Conservation (phyloP, 2,113 vertebrate species). For the Ondatra zibethicus region DNA sequence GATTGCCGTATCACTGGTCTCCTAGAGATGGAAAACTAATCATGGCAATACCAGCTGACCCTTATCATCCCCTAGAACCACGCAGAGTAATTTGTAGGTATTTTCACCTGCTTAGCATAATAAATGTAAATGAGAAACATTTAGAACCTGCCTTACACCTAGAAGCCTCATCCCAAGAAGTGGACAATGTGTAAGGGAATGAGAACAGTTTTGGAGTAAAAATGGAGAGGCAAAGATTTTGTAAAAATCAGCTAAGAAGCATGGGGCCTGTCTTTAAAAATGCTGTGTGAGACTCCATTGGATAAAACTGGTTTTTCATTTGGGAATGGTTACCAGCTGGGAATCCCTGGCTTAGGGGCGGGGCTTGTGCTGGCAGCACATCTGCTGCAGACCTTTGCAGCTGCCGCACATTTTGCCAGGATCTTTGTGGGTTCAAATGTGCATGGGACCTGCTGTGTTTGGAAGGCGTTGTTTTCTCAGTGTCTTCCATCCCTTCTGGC, state of each 20-base stretch:
- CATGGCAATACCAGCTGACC: neutral
- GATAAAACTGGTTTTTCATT: neutral
- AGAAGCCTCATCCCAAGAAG: neutral
- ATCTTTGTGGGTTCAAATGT: neutral
- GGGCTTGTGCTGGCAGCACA: neutral
- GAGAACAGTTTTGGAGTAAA: neutral
- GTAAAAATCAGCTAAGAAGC: neutral
- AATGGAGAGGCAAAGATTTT: neutral
- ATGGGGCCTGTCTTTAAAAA: neutral
- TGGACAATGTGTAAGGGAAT: neutral
- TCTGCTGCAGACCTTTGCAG: neutral
- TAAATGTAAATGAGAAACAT: neutral
- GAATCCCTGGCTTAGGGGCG: neutral
- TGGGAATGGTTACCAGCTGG: neutral
- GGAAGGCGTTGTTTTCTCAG: neutral
- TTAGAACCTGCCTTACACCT: neutral
- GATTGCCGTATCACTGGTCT: neutral
- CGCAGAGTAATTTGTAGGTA: neutral
- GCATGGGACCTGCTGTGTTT: neutral
- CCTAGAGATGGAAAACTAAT: neutral
- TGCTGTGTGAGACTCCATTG: neutral
- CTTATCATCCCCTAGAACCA: neutral
- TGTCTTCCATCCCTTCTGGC: neutral
- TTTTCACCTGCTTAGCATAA: neutral
- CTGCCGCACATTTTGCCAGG: neutral